Conservation (phyloP, 2,797 vertebrate species). For the Thunnus albacares region DNA sequence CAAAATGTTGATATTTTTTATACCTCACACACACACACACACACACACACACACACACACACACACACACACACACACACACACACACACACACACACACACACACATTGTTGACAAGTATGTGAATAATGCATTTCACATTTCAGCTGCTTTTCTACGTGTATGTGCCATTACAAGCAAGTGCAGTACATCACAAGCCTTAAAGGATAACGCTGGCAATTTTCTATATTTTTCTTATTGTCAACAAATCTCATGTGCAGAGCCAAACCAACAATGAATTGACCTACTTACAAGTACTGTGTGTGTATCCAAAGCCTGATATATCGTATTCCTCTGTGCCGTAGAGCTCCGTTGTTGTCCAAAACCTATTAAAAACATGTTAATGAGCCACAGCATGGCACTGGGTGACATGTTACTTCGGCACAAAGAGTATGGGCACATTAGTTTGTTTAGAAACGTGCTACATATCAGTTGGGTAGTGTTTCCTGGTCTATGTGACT, state of each 20-base stretch:
- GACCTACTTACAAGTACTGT: too few relatives aligned
- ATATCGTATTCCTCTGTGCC: too few relatives aligned
- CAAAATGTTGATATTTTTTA: slow-evolving; percentile 3
- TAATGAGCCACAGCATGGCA: too few relatives aligned
- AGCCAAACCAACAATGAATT: too few relatives aligned
- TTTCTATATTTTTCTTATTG: too few relatives aligned
- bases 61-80: neutral
- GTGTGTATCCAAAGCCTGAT: too few relatives aligned
- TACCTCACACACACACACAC: neutral
- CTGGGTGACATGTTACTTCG: too few relatives aligned
- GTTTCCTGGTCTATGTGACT: slow-evolving; percentile 12
- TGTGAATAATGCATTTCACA: slow-evolving; percentile 3
- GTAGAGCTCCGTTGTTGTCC: too few relatives aligned
- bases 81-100: neutral
- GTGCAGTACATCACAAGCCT: neutral
- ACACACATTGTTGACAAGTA: neutral
- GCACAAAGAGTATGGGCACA: too few relatives aligned
- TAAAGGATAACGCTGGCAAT: neutral
- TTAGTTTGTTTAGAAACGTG: too few relatives aligned
- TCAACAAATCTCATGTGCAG: too few relatives aligned
- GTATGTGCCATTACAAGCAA: neutral
- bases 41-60: neutral
- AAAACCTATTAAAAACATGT: too few relatives aligned
- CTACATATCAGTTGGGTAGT: neutral
- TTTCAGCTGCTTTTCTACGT: neutral